These are phyloP conservation scores for Chiloscyllium plagiosum DNA, from an alignment of 2,113 vertebrate genomes.

Conservation along the genomic window DNA sequence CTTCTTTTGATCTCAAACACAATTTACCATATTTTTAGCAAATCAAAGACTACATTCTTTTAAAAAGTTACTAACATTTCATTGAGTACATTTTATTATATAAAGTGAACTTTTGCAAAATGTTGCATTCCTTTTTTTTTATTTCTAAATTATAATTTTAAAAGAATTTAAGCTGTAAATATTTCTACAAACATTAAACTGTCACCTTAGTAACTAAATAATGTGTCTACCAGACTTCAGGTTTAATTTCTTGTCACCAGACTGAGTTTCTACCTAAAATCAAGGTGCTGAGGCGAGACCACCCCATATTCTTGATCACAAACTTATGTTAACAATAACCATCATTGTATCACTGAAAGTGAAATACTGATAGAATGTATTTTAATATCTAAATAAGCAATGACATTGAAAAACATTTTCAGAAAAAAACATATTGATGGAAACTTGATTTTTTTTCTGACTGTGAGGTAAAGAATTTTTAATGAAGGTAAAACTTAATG, in stretches of 20 bases:
- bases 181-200: neutral
- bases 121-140: neutral
- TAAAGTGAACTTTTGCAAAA: neutral
- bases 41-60: neutral
- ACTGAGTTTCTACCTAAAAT: neutral
- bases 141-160: constrained; percentile 2
- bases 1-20: neutral
- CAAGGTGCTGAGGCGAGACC: neutral
- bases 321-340: neutral
- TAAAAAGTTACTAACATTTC: neutral
- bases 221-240: neutral
- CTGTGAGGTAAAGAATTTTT: neutral
- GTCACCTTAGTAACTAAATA: neutral
- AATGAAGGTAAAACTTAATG: neutral
- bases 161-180: neutral
- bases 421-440: neutral
- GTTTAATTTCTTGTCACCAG: neutral
- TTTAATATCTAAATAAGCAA: neutral
- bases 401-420: neutral
- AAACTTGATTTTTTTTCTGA: neutral
- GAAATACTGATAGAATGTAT: neutral
- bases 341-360: neutral
- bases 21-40: neutral
- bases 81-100: neutral
- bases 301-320: neutral